These are phyloP conservation scores for Hylomyscus alleni DNA, from an alignment of 2,797 vertebrate species.

Conservation along the genomic window DNA sequence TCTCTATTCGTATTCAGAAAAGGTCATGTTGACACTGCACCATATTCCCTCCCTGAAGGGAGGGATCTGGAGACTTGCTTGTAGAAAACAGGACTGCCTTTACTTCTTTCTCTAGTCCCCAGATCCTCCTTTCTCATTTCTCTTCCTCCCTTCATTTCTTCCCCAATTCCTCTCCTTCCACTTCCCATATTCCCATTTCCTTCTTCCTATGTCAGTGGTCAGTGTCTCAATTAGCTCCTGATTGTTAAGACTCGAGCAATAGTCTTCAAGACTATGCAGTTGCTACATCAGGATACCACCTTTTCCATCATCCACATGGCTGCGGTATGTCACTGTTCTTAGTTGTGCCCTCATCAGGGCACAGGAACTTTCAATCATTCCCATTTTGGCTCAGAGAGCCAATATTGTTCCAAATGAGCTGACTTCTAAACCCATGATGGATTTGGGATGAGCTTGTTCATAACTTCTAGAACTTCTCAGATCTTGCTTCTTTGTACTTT, in stretches of 20 bases:
- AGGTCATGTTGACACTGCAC: neutral
- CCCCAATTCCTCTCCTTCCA: neutral
- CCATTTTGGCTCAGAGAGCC: neutral
- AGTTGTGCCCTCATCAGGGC: neutral
- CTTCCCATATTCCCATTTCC: neutral
- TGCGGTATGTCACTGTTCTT: neutral
- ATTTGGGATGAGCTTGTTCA: neutral
- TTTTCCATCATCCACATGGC: neutral
- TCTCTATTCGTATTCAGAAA: slow-evolving; percentile 18
- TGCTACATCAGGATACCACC: neutral
- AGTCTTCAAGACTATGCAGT: neutral
- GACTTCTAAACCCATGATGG: neutral
- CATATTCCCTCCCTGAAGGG: neutral
- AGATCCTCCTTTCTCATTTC: too few species aligned
- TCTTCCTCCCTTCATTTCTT: neutral
- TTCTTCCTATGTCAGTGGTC: neutral
- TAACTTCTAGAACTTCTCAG: neutral
- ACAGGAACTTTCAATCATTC: neutral
- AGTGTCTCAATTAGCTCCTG: neutral
- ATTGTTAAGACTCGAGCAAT: neutral
- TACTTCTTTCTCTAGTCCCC: neutral
- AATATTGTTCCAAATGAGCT: neutral
- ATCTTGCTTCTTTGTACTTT: neutral
- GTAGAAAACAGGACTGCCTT: neutral
- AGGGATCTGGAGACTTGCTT: neutral